Evolutionary conservation across 2,888 invertebrate genomes (phyloP), one percentile per base, ranked within the genome.

Genomic region (Cantharis rufa): DNA sequence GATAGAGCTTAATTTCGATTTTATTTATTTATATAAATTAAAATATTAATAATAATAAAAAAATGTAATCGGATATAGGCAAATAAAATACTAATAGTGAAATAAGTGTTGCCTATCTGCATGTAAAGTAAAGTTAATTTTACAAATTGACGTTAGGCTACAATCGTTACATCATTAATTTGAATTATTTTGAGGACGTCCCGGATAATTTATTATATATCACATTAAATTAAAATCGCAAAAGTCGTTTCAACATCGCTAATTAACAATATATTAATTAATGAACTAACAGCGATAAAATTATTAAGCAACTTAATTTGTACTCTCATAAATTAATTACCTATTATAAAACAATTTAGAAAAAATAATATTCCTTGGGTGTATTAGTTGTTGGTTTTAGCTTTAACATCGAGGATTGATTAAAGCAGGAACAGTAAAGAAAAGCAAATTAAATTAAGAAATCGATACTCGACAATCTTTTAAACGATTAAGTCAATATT

Each of bases 401-500:
- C 48, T 48, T 48, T n/a, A 48, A n/a, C 48, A 48, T 48, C 48
- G 7, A 48, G n/a, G 48, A 48, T 48, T 48, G 48, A 48, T 48
- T 48, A 48, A 48, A 48, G 48, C n/a, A 48, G 48, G 48, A 48
- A 48, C 48, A n/a, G 48, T 18, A 63, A 63, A 63, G 63, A 63
- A 63, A 63, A 63, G 63, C 16, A 63, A 66, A 66, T 66, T 66
- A 66, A 15, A 66, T 66, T 66, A 18, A n/a, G 64, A 66, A 66
- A 66, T 66, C 64, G 24, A 66, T 66, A 66, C 16, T 63, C 18
- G 63, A 63, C 18, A 63, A 63, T 66, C 64, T 66, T 16, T 66
- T 66, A 66, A 66, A 66, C 64, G 64, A 24, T 66, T 63, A n/a
- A 24, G 64, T 21, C 64, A 66, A 66, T 66, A 66, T 66, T 66